phyloP scores from a whole-genome alignment of 2,888 invertebrate species.

The Halocaridina rubra region DNA sequence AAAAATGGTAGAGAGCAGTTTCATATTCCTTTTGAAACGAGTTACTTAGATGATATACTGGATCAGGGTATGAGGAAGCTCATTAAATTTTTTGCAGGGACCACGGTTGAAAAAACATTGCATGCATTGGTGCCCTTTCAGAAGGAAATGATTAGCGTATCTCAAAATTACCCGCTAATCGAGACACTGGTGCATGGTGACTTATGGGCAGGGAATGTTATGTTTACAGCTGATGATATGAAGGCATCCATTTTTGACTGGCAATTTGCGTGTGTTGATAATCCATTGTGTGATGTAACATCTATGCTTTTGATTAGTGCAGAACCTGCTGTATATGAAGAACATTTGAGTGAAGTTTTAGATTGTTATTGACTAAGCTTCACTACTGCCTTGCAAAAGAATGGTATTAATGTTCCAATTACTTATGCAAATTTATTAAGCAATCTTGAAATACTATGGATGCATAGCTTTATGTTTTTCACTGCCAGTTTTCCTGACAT shows the following conservation, averaged over 20 bases:
- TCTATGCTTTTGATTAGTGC: slow-evolving; percentile 41
- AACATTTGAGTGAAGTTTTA: slow-evolving; percentile 42
- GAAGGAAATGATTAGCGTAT: background rate
- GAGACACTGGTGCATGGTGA: slow-evolving; percentile 56
- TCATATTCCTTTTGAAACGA: background rate
- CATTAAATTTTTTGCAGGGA: slow-evolving; percentile 17
- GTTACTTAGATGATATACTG: slow-evolving; percentile 4
- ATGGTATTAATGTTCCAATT: background rate
- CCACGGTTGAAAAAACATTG: background rate
- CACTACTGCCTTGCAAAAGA: slow-evolving; percentile 23
- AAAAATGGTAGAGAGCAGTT: slow-evolving; percentile 18
- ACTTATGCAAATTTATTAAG: slow-evolving; percentile 30
- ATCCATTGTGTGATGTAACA: slow-evolving; percentile 51
- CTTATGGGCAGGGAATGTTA: slow-evolving; percentile 51
- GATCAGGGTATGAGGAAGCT: slow-evolving; percentile 20
- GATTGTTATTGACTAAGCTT: slow-evolving; percentile 47
- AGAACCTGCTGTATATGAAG: slow-evolving; percentile 24
- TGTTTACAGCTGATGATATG: slow-evolving; percentile 39
- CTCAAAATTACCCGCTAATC: slow-evolving; percentile 21
- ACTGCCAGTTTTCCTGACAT: slow-evolving; percentile 22
- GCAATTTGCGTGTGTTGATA: slow-evolving; percentile 51
- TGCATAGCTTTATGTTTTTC: slow-evolving; percentile 46
- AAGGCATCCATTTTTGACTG: slow-evolving; percentile 47
- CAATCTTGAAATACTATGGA: slow-evolving; percentile 43
- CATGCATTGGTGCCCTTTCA: background rate